phyloP scores from a whole-genome alignment of 2,797 vertebrate species.

The Typhlichthys subterraneus region DNA sequence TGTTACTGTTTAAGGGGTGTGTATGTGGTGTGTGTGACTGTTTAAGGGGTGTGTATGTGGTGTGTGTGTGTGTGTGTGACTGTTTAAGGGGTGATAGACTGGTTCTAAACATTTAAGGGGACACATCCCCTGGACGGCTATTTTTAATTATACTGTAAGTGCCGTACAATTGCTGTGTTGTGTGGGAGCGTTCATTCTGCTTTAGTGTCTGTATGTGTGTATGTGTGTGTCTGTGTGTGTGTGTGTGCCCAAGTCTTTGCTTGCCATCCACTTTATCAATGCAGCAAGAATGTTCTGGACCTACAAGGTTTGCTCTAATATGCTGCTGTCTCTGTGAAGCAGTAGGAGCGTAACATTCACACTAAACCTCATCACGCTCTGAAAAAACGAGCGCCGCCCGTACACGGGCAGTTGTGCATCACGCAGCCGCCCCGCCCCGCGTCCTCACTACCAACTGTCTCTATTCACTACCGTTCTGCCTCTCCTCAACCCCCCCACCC shows the following conservation, averaged over 20 bases:
- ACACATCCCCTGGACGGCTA: too few relatives aligned
- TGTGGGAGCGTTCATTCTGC: too few relatives aligned
- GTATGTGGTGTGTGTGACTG: too few relatives aligned
- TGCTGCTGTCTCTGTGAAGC: constrained; percentile 8
- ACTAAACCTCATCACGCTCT: constrained; percentile 36
- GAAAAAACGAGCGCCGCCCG: constrained; percentile 49
- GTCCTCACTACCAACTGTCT: constrained; percentile 17
- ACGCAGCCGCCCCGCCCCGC: not conserved
- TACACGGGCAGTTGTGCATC: constrained; percentile 37
- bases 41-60: too few relatives aligned
- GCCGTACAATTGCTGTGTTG: too few relatives aligned
- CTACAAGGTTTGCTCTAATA: not conserved
- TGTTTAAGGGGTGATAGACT: too few relatives aligned
- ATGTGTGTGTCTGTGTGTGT: too few relatives aligned
- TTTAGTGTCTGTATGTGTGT: too few relatives aligned
- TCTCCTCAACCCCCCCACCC: constrained; percentile 33
- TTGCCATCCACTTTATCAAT: not conserved
- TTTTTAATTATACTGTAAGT: too few relatives aligned
- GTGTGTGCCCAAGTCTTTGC: not conserved
- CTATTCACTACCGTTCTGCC: constrained; percentile 40
- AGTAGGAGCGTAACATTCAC: constrained; percentile 37
- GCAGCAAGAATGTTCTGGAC: constrained; percentile 4
- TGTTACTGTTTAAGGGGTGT: too few relatives aligned
- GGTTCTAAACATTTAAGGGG: too few relatives aligned
- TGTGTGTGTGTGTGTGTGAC: too few relatives aligned